Evolutionary conservation across 2,113 vertebrate genomes (phyloP).

Genomic region (Okapia johnstoni): DNA sequence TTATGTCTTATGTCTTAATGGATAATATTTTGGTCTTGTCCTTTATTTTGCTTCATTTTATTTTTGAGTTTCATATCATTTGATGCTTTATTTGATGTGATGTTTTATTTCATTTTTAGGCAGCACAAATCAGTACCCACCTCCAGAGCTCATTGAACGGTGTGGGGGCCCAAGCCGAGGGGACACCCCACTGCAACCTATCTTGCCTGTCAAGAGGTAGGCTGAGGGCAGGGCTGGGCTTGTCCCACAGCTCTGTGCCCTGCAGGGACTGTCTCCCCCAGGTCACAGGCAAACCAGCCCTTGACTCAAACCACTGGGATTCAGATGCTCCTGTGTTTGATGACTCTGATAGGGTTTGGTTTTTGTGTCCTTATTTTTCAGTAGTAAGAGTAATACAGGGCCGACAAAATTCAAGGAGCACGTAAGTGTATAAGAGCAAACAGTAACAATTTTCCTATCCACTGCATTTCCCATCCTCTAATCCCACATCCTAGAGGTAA

Average conservation of each 20-base stretch:
- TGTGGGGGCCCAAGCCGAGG: constrained; percentile 76
- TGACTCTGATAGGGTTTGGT: not conserved
- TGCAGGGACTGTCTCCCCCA: not conserved
- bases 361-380: not conserved
- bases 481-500: not conserved
- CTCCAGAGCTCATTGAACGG: constrained; percentile 69
- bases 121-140: constrained; percentile 83
- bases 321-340: not conserved
- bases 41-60: not conserved
- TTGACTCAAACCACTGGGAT: not conserved
- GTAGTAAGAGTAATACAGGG: not conserved
- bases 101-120: constrained; percentile 74
- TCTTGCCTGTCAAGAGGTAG: not conserved
- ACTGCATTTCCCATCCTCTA: not conserved
- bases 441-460: not conserved
- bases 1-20: not conserved
- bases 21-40: not conserved
- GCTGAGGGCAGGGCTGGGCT: not conserved
- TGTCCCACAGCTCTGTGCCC: too few species aligned
- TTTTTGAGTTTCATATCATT: not conserved
- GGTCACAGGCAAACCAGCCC: not conserved
- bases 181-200: constrained; percentile 31
- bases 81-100: not conserved
- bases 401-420: not conserved
- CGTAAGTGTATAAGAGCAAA: not conserved